Percentiles rank a stretch among this genome's conserved stretches.
Evolutionary conservation across 1,140 invertebrate species (phyloP).

Genomic region (Spodoptera frugiperda): DNA sequence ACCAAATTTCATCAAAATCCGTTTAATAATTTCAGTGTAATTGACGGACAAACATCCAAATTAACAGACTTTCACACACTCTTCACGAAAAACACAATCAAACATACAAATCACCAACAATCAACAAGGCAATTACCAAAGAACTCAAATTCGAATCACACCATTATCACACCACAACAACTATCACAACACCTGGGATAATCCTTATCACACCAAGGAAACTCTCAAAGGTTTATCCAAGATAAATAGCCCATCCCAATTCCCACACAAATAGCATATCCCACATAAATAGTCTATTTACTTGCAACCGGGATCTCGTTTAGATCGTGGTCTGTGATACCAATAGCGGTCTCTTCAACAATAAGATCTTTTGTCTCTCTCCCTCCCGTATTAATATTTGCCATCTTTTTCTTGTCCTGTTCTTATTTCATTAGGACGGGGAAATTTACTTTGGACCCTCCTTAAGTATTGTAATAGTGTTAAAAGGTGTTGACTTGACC

Average conservation of each 20-base stretch:
- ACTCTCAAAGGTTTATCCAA: conserved; percentile 20
- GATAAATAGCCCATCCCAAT: conserved; percentile 2
- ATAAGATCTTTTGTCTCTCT: conserved; percentile 1
- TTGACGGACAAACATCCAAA: too few species aligned
- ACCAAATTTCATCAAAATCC: too few species aligned
- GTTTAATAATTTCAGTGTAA: too few species aligned
- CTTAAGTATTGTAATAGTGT: background rate
- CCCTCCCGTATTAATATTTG: background rate
- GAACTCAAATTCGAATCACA: background rate
- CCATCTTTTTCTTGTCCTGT: background rate
- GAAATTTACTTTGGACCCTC: conserved; percentile 28
- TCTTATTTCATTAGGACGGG: conserved; percentile 23
- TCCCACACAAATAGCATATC: background rate
- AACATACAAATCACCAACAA: background rate
- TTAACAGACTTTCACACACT: too few species aligned
- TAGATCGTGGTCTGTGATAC: conserved; percentile 22
- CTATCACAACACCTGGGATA: background rate
- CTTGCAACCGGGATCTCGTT: conserved; percentile 21
- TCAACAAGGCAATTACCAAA: background rate
- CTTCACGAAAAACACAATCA: too few species aligned
- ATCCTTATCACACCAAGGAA: conserved; percentile 12
- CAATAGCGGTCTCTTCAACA: background rate
- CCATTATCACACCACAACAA: background rate
- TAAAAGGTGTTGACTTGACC: conserved; percentile 4
- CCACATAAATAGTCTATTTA: conserved; percentile 9